Percentiles rank a stretch among this genome's conserved stretches.
These are phyloP conservation scores for Pilophorus perplexus DNA, from an alignment of 2,888 invertebrate species.

Conservation along the genomic window DNA sequence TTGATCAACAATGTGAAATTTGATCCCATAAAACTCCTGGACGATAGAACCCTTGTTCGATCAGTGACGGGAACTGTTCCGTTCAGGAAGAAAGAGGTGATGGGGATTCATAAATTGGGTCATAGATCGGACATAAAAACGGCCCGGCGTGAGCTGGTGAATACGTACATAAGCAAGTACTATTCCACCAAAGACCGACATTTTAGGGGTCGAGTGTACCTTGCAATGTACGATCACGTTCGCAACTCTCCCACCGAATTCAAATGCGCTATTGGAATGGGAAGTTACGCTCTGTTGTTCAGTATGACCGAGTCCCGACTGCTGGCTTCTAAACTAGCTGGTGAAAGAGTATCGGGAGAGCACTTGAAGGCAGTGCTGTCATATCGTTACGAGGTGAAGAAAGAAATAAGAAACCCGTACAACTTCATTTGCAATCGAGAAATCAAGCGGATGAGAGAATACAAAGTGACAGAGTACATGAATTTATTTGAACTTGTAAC, in stretches of 20 bases:
- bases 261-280: neutral
- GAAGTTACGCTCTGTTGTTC: conserved; percentile 1
- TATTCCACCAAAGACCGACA: neutral
- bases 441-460: neutral
- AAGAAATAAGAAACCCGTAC: neutral
- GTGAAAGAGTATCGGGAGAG: neutral
- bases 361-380: neutral
- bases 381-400: neutral
- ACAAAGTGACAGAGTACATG: neutral
- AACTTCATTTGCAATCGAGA: conserved; percentile 9
- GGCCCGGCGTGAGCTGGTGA: neutral
- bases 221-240: neutral
- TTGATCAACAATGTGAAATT: conserved; percentile 17
- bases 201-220: neutral
- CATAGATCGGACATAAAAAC: neutral
- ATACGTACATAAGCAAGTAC: neutral
- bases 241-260: neutral
- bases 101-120: neutral
- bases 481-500: neutral
- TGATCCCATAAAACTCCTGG: neutral
- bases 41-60: neutral
- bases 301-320: conserved; percentile 2
- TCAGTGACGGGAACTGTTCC: neutral
- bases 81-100: neutral
- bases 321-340: neutral